Evolutionary conservation across 2,113 vertebrate species (phyloP), one percentile per base, ranked within the genome.

Genomic region (Sigmodon hispidus): DNA sequence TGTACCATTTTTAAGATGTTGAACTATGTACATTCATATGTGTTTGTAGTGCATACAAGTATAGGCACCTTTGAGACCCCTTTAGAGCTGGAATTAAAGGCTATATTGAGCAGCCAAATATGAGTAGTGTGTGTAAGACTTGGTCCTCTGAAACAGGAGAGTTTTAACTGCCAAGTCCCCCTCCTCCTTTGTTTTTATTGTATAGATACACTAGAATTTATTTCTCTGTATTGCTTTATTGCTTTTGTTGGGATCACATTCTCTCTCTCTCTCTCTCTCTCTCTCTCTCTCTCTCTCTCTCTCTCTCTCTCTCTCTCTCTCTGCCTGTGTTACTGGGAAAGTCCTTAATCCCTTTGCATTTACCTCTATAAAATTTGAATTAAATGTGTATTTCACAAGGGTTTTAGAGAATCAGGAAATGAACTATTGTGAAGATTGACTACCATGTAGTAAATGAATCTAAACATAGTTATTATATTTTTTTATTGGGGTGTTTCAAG

Each of bases 401-500:
- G 8, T 86, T 85, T 92, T 90, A 6, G 88, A 88, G 57, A 84
- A 63, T 43, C n/a, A 84, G 79, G 57, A 40, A 70, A 83, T 84
- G 52, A 70, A 85, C 16, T 34, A 45, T 5, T 89, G 17, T 87
- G 17, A 59, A n/a, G 9, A 84, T 31, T 89, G 34, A 63, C 55
- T 59, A 21, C 26, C 24, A 63, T 29, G 88, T 84, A 69, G 34
- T 80, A 89, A 81, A 90, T 83, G 77, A 36, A 57, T 65, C 40
- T 67, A 59, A 43, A 59, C 24, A 90, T 83, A 77, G 36, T 52
- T 91, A 13, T 93, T 36, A 43, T 52, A 89, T 72, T 72, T 40
- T 67, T 9, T 40, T 72, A 72, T 40, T 17, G 17, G 1, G 21
- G 36, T 72, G n/a, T 9, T 72, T 72, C 69, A 40, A 72, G 21